Base-by-base conservation (phyloP, 2,113 vertebrate species). In the Pelobates fuscus region DNA sequence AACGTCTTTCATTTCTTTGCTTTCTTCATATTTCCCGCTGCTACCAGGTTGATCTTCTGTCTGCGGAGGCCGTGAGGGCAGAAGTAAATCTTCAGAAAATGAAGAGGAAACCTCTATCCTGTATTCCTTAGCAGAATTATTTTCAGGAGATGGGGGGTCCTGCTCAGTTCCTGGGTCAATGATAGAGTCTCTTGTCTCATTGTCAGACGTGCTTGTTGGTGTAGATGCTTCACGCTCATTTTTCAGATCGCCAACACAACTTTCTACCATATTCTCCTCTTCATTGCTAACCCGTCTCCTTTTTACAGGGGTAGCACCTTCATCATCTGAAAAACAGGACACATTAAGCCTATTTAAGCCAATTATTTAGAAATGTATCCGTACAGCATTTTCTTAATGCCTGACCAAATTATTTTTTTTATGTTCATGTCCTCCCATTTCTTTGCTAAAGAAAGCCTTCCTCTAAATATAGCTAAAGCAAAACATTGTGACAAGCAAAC, bases 121-220 rank as follows among this genome's bases (percentile, higher is more conserved):
- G 85, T 95, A 95, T 86, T 95, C 97, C 71, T 95, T 94, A 37
- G 90, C 81, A 27, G 91, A 93, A 66, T 81, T 75, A 54, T 82
- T 92, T 73, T 94, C 94, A 0, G 97, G 96, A 15, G 95, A 94
- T 71, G 96, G 95, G 64, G 93, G 94, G 71, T 99, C 97, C 83
- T 99, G 96, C 81, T 99, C 97, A 0, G 96, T 98, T 69, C 97
- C 97, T 0, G 96, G 97, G 74, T 98, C 97, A n/a, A 99, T 99
- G 77, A 99, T 93, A 1, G 97, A 99, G 94, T 99, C 97, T 58
- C 97, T 92, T 0, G 96, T 98, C 86, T 99, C 97, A 0, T 95
- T 99, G 87, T 99, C 96, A 0, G 97, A 98, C 69, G 95, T 94
- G 91, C 97, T 97, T 20, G 92, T 89, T 2, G 97, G 96, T n/a